phyloP scores from a whole-genome alignment of 2,888 invertebrate genomes.

The Amorpha juglandis region DNA sequence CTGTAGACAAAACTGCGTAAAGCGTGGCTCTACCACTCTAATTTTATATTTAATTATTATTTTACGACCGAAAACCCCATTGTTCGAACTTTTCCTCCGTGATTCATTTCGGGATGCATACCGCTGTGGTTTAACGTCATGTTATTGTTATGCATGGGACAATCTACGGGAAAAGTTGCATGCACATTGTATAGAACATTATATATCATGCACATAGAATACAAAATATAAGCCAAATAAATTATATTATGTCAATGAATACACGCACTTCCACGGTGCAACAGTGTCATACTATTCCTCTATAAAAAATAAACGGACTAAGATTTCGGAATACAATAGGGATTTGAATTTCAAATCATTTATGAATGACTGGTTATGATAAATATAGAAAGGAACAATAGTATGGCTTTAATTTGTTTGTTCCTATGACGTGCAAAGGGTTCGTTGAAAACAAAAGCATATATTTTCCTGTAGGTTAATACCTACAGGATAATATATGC shows the following conservation, averaged over 20 bases:
- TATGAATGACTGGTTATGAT: slow-evolving; percentile 63
- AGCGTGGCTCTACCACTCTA: too few relatives aligned
- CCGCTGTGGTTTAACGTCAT: background rate
- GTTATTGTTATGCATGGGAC: slow-evolving; percentile 3
- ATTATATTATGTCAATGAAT: slow-evolving; percentile 16
- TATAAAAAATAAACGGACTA: slow-evolving; percentile 48
- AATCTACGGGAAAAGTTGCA: slow-evolving; percentile 13
- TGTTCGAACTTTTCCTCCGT: slow-evolving; percentile 10
- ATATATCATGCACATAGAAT: too few relatives aligned
- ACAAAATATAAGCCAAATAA: background rate
- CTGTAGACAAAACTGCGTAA: too few relatives aligned
- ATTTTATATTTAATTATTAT: background rate
- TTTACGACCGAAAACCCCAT: slow-evolving; percentile 1
- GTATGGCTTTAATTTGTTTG: slow-evolving; percentile 40
- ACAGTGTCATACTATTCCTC: slow-evolving; percentile 29
- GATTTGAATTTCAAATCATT: slow-evolving; percentile 73
- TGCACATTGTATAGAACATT: background rate
- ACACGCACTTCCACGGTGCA: slow-evolving; percentile 27
- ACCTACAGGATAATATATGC: too few relatives aligned
- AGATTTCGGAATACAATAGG: slow-evolving; percentile 55
- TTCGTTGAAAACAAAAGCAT: slow-evolving; percentile 38
- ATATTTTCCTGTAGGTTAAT: slow-evolving; percentile 48
- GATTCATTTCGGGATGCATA: slow-evolving; percentile 12
- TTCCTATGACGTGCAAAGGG: slow-evolving; percentile 39
- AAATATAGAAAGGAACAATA: slow-evolving; percentile 54